Evolutionary conservation across 2,113 vertebrate species (phyloP), one percentile per base, ranked within the genome.

Genomic region (Semnornis frantzii): DNA sequence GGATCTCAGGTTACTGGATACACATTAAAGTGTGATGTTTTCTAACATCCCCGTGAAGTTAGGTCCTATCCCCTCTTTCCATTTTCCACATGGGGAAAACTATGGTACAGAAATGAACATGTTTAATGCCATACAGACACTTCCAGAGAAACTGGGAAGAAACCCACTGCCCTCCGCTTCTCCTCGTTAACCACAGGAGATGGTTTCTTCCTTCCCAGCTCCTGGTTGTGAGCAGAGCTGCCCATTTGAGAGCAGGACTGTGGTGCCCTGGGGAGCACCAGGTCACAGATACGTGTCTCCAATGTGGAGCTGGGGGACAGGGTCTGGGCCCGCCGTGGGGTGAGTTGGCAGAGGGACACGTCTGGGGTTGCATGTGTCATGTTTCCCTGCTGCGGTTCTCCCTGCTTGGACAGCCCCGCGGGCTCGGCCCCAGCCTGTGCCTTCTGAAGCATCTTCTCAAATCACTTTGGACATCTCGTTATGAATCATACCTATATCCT

Each of bases 401-500:
- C 72, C 58, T 1, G 5, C 63, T 68, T 52, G 68, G 48, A 30
- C 15, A 3, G 33, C 55, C 68, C 33, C 0, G 0, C 0, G 2
- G 58, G 12, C 60, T 86, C 10, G 0, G 62, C 80, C 57, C 21
- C 58, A 39, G 68, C 13, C 15, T 3, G 30, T 54, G 87, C 90
- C 90, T 81, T 95, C 90, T 66, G 65, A 30, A 94, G 90, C 86
- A 88, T 94, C 89, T 66, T 73, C 20, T 37, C 11, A 82, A 94
- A 94, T 89, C 2, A 0, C 57, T 96, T 93, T 92, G 90, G 92
- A 92, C 91, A 33, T 70, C 75, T 88, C 9, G 6, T 30, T 24
- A 50, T 95, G 94, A 95, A 91, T 94, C 88, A 97, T 71, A 8
- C 25, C 82, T 68, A 28, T 84, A 93, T 96, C 92, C 85, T 68